Percentiles rank a stretch among this genome's conserved stretches.
These are phyloP conservation scores for Plutella xylostella DNA, from an alignment of 2,888 invertebrate species.

Conservation along the genomic window DNA sequence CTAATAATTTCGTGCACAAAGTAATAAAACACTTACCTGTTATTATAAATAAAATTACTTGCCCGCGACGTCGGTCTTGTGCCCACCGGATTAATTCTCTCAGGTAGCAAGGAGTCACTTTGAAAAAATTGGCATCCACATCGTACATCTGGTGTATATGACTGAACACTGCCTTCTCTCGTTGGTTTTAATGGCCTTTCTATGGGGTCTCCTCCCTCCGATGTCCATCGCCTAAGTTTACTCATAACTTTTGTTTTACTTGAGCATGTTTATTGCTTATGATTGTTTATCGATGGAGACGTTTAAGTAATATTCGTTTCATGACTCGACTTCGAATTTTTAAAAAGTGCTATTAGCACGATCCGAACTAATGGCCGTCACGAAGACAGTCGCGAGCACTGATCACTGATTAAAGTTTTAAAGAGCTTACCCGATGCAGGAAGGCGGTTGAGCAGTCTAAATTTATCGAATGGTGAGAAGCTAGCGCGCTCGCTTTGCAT, in stretches of 20 bases:
- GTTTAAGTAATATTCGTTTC: background rate
- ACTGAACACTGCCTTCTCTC: constrained; percentile 77
- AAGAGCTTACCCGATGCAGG: constrained; percentile 61
- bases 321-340: constrained; percentile 27
- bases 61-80: constrained; percentile 74
- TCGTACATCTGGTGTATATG: constrained; percentile 82
- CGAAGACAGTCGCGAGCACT: constrained; percentile 64
- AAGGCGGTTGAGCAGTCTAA: constrained; percentile 55
- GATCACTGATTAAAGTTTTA: constrained; percentile 65
- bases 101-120: constrained; percentile 82
- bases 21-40: constrained; percentile 45
- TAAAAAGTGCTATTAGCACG: too few species aligned
- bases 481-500: constrained; percentile 62
- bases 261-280: too few species aligned
- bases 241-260: too few species aligned
- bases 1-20: constrained; percentile 27
- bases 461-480: constrained; percentile 59
- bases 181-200: constrained; percentile 75
- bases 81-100: constrained; percentile 77
- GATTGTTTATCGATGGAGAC: background rate
- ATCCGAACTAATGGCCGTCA: constrained; percentile 60
- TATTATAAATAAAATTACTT: constrained; percentile 54
- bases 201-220: constrained; percentile 74
- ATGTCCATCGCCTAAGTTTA: constrained; percentile 73
- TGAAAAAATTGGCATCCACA: constrained; percentile 89